A percentile compares a stretch with the other conserved stretches of the same genome.
These are phyloP conservation scores for Schizothorax lantsangensis DNA, from an alignment of 2,797 vertebrate genomes.

Conservation along the genomic window DNA sequence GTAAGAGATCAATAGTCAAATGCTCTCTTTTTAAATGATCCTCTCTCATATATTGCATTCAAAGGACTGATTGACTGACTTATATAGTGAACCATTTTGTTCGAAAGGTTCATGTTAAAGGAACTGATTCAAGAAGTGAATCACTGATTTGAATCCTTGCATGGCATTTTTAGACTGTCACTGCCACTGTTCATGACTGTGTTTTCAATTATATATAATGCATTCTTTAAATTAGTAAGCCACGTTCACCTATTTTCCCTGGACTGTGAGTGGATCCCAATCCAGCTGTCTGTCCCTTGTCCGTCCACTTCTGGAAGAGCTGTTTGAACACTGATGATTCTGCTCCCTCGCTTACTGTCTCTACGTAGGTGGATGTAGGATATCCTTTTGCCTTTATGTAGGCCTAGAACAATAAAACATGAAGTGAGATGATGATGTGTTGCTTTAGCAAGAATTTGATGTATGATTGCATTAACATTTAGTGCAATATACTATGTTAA, in stretches of 20 bases:
- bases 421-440: neutral
- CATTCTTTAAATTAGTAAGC: neutral
- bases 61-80: neutral
- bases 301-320: conserved; percentile 87
- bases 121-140: neutral
- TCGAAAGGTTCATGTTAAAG: neutral
- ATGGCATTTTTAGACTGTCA: neutral
- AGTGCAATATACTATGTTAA: neutral
- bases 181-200: neutral
- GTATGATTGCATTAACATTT: neutral
- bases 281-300: conserved; percentile 74
- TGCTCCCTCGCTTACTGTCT: conserved; percentile 83
- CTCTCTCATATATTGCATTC: neutral
- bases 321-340: conserved; percentile 86
- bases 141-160: neutral
- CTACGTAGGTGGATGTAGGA: conserved; percentile 77
- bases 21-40: neutral
- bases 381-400: conserved; percentile 89
- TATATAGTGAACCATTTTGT: neutral
- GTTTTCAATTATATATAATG: neutral
- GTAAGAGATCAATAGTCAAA: neutral
- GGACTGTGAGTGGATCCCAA: conserved; percentile 76
- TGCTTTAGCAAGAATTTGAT: neutral
- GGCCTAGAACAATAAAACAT: conserved; percentile 67
- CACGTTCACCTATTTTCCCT: conserved; percentile 83